Conservation (phyloP, 2,888 invertebrate species). For the Gymnocheta viridis region DNA sequence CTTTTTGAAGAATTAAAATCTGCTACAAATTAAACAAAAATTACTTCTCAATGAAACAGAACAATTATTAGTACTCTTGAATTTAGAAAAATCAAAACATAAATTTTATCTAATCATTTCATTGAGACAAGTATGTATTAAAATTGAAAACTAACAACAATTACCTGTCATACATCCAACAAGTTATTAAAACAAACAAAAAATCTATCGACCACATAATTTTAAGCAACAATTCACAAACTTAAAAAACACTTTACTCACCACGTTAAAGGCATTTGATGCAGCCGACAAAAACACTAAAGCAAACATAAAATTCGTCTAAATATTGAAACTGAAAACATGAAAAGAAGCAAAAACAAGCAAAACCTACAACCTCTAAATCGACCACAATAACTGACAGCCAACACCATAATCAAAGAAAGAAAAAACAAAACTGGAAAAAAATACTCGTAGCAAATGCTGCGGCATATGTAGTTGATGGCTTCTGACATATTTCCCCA, state of each 20-base stretch:
- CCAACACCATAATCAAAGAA: constrained; percentile 53
- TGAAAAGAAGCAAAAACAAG: constrained; percentile 7
- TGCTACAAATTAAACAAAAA: background rate
- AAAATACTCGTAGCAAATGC: constrained; percentile 1
- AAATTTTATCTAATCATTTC: background rate
- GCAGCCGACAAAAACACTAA: background rate
- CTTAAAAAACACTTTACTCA: constrained; percentile 26
- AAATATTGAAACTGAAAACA: constrained; percentile 42
- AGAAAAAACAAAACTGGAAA: constrained; percentile 3
- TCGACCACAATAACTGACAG: constrained; percentile 65
- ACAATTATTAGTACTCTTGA: background rate
- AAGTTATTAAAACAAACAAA: background rate
- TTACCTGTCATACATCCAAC: background rate
- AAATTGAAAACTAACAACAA: constrained; percentile 2
- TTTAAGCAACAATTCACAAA: constrained; percentile 13
- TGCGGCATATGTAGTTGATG: constrained; percentile 43
- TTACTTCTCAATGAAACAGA: background rate
- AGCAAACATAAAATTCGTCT: constrained; percentile 9
- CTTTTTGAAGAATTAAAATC: background rate
- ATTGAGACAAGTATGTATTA: background rate
- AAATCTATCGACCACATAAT: background rate
- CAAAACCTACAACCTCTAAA: constrained; percentile 50
- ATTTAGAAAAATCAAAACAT: background rate
- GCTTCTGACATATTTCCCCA: constrained; percentile 36
- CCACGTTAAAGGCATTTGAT: constrained; percentile 9